These are phyloP conservation scores for Turritopsis dohrnii DNA, from an alignment of 30 jellyfish, hydroid and myxozoan species.

Conservation along the genomic window DNA sequence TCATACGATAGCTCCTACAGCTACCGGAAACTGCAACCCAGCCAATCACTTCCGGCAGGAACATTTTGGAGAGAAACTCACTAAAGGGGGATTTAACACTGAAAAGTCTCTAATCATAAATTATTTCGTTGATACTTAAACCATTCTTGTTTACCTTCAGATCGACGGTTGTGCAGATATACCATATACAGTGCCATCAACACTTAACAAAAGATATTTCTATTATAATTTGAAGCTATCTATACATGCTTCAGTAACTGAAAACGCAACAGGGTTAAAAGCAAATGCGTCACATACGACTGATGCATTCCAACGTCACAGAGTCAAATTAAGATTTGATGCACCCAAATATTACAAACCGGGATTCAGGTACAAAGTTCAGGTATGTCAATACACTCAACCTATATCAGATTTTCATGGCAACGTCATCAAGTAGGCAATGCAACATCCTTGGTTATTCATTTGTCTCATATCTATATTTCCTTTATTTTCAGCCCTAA, in stretches of 20 bases:
- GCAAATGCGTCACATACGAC: constrained; percentile 23
- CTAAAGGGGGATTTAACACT: no score
- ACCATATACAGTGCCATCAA: constrained; percentile 1
- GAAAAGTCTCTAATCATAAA: neutral
- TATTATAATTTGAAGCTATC: neutral
- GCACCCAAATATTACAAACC: constrained; percentile 20
- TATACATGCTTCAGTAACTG: constrained; percentile 55
- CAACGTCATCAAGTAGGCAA: neutral
- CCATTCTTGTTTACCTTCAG: constrained; percentile 10
- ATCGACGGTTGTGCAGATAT: constrained; percentile 44
- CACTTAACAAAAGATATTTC: neutral
- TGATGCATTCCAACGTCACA: neutral
- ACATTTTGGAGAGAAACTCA: no score
- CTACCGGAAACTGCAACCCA: no score
- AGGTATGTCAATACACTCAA: neutral
- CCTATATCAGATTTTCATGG: neutral
- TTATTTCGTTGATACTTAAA: neutral
- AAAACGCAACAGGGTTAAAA: constrained; percentile 57
- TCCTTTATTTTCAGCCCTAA: no score
- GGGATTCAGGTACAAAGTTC: constrained; percentile 9
- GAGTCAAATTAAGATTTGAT: neutral
- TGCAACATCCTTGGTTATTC: neutral
- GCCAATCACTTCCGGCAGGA: no score
- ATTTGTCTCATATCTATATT: no score
- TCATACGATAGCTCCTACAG: no score